phyloP scores from a whole-genome alignment of 2,797 vertebrate genomes.

The Octomys mimax region DNA sequence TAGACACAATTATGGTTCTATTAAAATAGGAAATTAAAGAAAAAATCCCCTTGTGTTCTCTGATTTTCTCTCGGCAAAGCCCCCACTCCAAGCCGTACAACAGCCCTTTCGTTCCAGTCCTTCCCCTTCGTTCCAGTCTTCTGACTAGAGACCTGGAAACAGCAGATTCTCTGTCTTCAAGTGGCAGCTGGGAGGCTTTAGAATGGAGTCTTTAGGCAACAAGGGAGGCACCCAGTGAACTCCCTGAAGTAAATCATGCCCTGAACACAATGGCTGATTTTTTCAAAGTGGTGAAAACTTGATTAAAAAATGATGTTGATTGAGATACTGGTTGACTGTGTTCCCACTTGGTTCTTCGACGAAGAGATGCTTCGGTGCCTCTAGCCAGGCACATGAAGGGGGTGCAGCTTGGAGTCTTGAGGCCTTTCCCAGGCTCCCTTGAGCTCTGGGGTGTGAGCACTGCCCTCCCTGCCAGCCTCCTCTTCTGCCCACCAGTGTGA shows the following conservation, averaged over 20 bases:
- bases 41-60: not conserved
- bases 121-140: not conserved
- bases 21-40: not conserved
- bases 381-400: not conserved
- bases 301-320: not conserved
- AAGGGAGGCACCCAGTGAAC: accelerated
- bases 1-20: not conserved
- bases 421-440: not conserved
- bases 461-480: not conserved
- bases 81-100: not conserved
- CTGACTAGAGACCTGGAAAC: not conserved
- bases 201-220: not conserved
- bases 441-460: not conserved
- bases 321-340: not conserved
- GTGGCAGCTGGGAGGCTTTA: no score
- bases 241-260: not conserved
- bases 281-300: not conserved
- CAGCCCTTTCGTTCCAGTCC: not conserved
- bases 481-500: not conserved
- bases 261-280: not conserved
- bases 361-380: not conserved
- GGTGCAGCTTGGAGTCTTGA: not conserved
- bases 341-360: not conserved
- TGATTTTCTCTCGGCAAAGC: not conserved
- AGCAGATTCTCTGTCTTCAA: not conserved